Conservation (phyloP, 2,113 vertebrate genomes). For the Nibea albiflora region DNA sequence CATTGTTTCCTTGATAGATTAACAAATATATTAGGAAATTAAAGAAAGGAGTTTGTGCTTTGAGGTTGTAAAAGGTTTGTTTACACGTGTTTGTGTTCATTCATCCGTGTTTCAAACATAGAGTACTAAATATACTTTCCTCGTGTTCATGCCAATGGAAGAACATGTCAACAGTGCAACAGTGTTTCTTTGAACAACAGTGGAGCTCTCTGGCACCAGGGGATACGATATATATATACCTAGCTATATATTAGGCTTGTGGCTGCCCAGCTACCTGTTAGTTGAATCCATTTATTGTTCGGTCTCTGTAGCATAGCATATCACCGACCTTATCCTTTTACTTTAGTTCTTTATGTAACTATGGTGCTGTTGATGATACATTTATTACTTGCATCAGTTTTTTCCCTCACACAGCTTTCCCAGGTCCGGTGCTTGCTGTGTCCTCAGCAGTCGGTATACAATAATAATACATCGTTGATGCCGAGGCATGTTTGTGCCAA, state of each 20-base stretch:
- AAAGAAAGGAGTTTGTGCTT: not conserved
- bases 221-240: not conserved
- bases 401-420: slow-evolving; percentile 33
- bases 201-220: not conserved
- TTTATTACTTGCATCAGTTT: slow-evolving; percentile 1
- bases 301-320: not conserved
- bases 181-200: not conserved
- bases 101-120: too few species aligned
- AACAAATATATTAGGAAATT: too few species aligned
- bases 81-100: slow-evolving; percentile 1
- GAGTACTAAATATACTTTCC: not conserved
- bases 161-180: not conserved
- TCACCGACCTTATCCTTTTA: not conserved
- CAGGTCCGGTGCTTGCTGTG: slow-evolving; percentile 28
- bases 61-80: not conserved
- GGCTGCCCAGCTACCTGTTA: not conserved
- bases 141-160: not conserved
- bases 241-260: not conserved
- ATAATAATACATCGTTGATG: slow-evolving; percentile 50
- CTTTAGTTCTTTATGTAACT: not conserved
- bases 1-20: too few species aligned
- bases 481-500: slow-evolving; percentile 38
- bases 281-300: not conserved
- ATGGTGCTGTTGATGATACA: slow-evolving; percentile 9
- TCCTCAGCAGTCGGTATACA: slow-evolving; percentile 52